Conservation (phyloP, 2,888 invertebrate genomes). For the Dolichomitus sp. region DNA sequence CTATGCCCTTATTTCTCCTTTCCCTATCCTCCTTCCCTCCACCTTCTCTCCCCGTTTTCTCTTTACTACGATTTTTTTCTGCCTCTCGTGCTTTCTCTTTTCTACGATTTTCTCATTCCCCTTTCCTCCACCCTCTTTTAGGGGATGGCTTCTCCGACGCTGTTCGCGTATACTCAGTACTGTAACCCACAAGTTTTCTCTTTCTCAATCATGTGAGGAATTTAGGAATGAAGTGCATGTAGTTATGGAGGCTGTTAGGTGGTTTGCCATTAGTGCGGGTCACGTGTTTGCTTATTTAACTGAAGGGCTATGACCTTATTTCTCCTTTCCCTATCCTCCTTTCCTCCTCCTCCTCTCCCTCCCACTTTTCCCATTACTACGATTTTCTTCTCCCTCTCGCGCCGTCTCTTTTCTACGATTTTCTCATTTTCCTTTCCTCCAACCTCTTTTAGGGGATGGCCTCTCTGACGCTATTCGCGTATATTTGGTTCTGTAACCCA, state of each 20-base stretch:
- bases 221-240: constrained; percentile 8
- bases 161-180: no score
- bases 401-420: constrained; percentile 63
- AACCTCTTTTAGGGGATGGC: no score
- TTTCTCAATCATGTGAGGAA: no score
- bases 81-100: constrained; percentile 58
- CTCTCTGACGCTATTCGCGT: no score
- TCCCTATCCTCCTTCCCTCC: constrained; percentile 21
- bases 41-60: constrained; percentile 20
- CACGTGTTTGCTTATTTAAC: constrained; percentile 77
- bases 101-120: constrained; percentile 36
- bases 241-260: constrained; percentile 31
- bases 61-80: neutral
- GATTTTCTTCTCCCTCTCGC: constrained; percentile 4
- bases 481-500: no score
- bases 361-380: neutral
- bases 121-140: no score
- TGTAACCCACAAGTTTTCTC: neutral
- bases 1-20: constrained; percentile 71
- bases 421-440: neutral
- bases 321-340: constrained; percentile 51
- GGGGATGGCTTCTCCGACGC: no score
- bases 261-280: constrained; percentile 18
- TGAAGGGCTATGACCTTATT: constrained; percentile 72
- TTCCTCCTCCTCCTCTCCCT: constrained; percentile 17